These are phyloP conservation scores for Apteryx mantelli DNA, from an alignment of 2,113 vertebrate species.

Conservation along the genomic window DNA sequence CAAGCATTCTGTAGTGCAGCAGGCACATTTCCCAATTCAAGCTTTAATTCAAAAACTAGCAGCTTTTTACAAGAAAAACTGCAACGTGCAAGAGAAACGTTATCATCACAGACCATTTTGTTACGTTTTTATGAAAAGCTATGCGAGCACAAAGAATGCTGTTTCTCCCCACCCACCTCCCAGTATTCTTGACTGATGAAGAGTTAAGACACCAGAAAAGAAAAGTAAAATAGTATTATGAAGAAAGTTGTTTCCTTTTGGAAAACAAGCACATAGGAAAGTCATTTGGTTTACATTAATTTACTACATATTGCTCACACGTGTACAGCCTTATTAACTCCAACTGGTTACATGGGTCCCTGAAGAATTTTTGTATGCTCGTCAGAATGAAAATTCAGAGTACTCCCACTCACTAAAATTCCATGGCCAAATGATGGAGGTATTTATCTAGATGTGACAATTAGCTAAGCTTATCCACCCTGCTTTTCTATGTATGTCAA, in stretches of 20 bases:
- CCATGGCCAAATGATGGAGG: not conserved
- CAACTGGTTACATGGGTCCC: not conserved
- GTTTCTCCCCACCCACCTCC: not conserved
- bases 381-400: not conserved
- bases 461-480: not conserved
- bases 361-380: not conserved
- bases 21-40: not conserved
- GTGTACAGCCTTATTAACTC: not conserved
- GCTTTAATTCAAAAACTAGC: not conserved
- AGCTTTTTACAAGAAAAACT: not conserved
- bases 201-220: not conserved
- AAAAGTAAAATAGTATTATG: not conserved
- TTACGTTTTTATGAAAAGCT: not conserved
- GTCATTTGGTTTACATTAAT: not conserved
- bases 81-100: not conserved
- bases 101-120: not conserved
- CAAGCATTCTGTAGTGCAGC: not conserved
- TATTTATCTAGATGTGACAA: not conserved
- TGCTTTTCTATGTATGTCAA: not conserved
- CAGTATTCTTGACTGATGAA: not conserved
- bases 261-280: slow-evolving; percentile 1
- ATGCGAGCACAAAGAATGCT: not conserved
- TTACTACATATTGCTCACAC: not conserved
- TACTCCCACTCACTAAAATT: not conserved
- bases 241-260: not conserved